Evolutionary conservation across 2,113 vertebrate genomes (phyloP).

Genomic region (Peromyscus polionotus): DNA sequence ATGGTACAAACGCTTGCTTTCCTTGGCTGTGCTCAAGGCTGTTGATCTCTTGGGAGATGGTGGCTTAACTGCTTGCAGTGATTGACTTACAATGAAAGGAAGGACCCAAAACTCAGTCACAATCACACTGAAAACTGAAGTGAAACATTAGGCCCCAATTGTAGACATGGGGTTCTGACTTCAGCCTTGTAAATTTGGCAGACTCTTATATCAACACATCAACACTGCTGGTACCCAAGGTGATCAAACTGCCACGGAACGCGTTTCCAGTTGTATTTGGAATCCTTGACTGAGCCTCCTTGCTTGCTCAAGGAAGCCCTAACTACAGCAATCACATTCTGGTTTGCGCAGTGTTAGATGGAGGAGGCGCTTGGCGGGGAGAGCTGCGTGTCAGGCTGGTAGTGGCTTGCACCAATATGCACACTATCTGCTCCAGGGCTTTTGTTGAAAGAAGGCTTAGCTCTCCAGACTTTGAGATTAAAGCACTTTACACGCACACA

Average conservation of each 20-base stretch:
- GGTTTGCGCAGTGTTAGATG: not conserved
- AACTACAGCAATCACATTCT: not conserved
- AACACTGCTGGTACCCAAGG: not conserved
- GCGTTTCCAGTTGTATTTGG: rapidly evolving
- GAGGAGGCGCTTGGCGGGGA: not conserved
- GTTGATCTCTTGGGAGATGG: not conserved
- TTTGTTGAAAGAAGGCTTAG: not conserved
- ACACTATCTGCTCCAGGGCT: not conserved
- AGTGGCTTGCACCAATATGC: rapidly evolving
- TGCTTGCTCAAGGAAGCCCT: not conserved
- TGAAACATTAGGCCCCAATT: not conserved
- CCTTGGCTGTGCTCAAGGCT: not conserved
- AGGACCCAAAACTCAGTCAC: not conserved
- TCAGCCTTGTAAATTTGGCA: not conserved
- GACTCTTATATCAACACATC: not conserved
- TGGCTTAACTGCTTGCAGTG: too few relatives aligned
- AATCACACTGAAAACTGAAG: not conserved
- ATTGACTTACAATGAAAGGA: not conserved
- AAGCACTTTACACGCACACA: too few relatives aligned
- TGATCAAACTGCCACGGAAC: not conserved
- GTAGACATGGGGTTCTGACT: not conserved
- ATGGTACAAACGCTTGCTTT: not conserved
- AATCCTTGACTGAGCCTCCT: not conserved
- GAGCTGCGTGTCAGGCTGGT: rapidly evolving
- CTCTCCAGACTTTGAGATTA: not conserved